Conservation (phyloP, 2,797 vertebrate species). For the Parambassis ranga region DNA sequence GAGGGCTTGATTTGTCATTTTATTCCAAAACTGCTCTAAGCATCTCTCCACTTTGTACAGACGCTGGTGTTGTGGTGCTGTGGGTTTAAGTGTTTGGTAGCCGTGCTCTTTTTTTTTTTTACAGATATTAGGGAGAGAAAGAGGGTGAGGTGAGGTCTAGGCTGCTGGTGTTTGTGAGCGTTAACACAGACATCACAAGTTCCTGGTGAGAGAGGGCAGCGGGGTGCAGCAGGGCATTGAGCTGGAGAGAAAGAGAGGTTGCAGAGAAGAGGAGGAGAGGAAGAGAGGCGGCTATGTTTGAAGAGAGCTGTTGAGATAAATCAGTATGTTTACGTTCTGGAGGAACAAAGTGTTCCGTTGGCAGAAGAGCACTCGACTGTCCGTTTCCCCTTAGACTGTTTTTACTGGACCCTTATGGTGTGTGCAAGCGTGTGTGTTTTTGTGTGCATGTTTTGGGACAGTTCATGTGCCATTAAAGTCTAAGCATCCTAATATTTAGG, state of each 20-base stretch:
- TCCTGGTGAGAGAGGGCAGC: slow-evolving; percentile 53
- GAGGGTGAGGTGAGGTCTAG: slow-evolving; percentile 15
- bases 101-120: slow-evolving; percentile 11
- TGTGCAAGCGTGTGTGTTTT: slow-evolving; percentile 24
- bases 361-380: slow-evolving; percentile 74
- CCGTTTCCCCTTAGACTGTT: slow-evolving; percentile 64
- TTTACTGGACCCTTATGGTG: slow-evolving; percentile 50
- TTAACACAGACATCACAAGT: slow-evolving; percentile 70
- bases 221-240: slow-evolving; percentile 53
- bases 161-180: slow-evolving; percentile 46
- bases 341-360: slow-evolving; percentile 82
- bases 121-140: slow-evolving; percentile 1
- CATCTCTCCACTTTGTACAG: slow-evolving; percentile 36
- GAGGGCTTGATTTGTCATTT: slow-evolving; percentile 49
- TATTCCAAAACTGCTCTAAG: slow-evolving; percentile 46
- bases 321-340: slow-evolving; percentile 80
- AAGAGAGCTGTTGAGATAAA: slow-evolving; percentile 80
- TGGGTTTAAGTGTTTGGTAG: slow-evolving; percentile 26
- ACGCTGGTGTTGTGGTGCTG: not conserved
- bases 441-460: slow-evolving; percentile 9
- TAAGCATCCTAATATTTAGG: slow-evolving; percentile 43
- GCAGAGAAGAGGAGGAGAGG: slow-evolving; percentile 45
- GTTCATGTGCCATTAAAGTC: slow-evolving; percentile 38
- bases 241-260: slow-evolving; percentile 59
- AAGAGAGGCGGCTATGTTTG: slow-evolving; percentile 63